These are phyloP conservation scores for Papilio xuthus DNA, from an alignment of 1,140 invertebrate genomes.

Conservation along the genomic window DNA sequence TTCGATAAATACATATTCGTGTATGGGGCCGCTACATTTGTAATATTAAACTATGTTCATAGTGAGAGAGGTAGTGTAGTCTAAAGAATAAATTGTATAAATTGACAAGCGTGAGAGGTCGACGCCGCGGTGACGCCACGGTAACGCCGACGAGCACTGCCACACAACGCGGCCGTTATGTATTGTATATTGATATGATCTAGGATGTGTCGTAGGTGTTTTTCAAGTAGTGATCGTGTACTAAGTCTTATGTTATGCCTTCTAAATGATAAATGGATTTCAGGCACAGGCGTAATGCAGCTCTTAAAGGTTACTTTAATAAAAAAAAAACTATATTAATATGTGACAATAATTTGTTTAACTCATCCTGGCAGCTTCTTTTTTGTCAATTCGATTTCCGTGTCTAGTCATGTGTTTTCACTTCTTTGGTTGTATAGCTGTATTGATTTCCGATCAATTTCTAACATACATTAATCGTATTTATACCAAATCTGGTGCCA, in stretches of 20 bases:
- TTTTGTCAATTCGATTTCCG: too few species aligned
- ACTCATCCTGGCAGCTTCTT: neutral
- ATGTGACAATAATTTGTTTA: neutral
- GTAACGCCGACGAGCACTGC: conserved; percentile 62
- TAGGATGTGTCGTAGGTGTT: conserved; percentile 80
- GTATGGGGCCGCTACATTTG: conserved; percentile 54
- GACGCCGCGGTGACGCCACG: conserved; percentile 37
- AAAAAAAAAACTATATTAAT: neutral
- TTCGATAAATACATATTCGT: conserved; percentile 45
- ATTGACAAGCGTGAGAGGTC: conserved; percentile 56
- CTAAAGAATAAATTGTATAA: conserved; percentile 65
- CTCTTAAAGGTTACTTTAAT: neutral
- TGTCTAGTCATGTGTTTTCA: too few species aligned
- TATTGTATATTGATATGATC: conserved; percentile 80
- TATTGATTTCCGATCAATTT: neutral
- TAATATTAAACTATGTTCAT: conserved; percentile 70
- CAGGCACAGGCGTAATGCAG: conserved; percentile 23
- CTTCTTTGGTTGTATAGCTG: too few species aligned
- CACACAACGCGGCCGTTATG: conserved; percentile 62
- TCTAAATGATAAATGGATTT: conserved; percentile 60
- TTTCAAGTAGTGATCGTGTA: conserved; percentile 80
- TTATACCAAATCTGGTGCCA: neutral
- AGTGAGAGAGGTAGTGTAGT: conserved; percentile 77
- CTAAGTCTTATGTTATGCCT: conserved; percentile 78
- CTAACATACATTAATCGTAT: neutral